Evolutionary conservation across 2,797 vertebrate species (phyloP), one percentile per base, ranked within the genome.

Genomic region (Aldrovandia affinis): DNA sequence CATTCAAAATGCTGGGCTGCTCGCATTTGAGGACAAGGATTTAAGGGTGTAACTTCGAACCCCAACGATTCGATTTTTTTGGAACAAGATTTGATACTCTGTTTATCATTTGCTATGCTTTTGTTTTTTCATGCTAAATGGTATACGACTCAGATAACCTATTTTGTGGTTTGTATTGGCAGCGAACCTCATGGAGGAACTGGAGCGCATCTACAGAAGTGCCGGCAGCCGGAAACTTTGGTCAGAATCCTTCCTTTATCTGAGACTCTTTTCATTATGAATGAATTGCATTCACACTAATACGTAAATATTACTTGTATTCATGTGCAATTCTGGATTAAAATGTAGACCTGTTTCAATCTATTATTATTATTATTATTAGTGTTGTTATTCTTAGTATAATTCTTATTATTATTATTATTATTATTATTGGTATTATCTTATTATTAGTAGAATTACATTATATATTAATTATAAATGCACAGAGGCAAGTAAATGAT

Each of bases 211-310:
- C 94, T 99, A 99, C 90, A 96, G 97, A 91, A 95, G 94, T 94
- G 98, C 98, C 42, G 98, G 98, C 86, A 98, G 96, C 95, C 96
- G 95, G 89, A 99, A 99, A 86, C 97, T 98, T 94, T 99, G 98
- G 98, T 99, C 96, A 94, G 97, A 96, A 91, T 47, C 87, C 25
- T 36, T 86, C 81, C 84, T 36, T 63, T 3, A 36, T 82, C 12
- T 80, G 4, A 36, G 15, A 39, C 36, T 70, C 18, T 36, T 25
- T 77, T 77, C 42, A 47, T 47, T 77, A 1, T 47, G 7, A 44
- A 36, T 73, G 33, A 18, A 1, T 42, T 33, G 1, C 36, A 42
- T 73, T 73, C 18, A 42, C 36, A 73, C 68, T 22, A 33, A 8
- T 6, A 73, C 39, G 63, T 73, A 73, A 73, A 39, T 73, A 22